Evolutionary conservation across 2,113 vertebrate genomes (phyloP), one percentile per base, ranked within the genome.

Genomic region (Catharus minimus): DNA sequence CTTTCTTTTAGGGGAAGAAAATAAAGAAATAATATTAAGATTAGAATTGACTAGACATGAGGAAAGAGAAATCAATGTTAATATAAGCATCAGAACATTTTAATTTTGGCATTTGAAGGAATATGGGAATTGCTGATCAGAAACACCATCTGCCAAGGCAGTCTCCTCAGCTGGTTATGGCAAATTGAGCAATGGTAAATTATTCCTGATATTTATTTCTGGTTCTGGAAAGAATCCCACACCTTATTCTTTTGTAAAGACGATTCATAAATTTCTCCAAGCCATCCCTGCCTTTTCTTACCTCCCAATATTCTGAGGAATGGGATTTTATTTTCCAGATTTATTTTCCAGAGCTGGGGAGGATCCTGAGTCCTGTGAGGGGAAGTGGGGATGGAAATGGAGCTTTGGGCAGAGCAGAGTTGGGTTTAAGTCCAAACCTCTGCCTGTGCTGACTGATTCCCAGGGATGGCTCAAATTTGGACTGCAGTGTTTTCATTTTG

Each of bases 121-220:
- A 89, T 74, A 88, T 88, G 75, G 75, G 77, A 95, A 58, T 78
- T 91, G 47, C 94, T 90, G 55, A 94, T 95, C 78, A 93, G 65
- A 94, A 92, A 69, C 66, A 72, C 77, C 84, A 92, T 90, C 88
- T 93, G 86, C 62, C 60, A 89, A 85, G 83, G 93, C 84, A 73
- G 33, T 44, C 62, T 74, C 77, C 72, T 58, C 30, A 93, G 52
- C 86, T 80, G 86, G 6, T 67, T 49, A 43, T 78, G 86, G 83
- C 57, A 64, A 92, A 72, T 30, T 64, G 62, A 92, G 66, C 86
- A 72, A 72, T 50, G 61, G 68, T 62, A 81, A 93, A 82, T 65
- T 85, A 69, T 90, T 90, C 72, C 89, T 83, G 68, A 56, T 27
- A 72, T 82, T 95, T 91, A 81, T 81, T 91, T 94, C 90, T 83